Base-by-base conservation (phyloP, 2,888 invertebrate genomes). In the Cyrtodaria siliqua region DNA sequence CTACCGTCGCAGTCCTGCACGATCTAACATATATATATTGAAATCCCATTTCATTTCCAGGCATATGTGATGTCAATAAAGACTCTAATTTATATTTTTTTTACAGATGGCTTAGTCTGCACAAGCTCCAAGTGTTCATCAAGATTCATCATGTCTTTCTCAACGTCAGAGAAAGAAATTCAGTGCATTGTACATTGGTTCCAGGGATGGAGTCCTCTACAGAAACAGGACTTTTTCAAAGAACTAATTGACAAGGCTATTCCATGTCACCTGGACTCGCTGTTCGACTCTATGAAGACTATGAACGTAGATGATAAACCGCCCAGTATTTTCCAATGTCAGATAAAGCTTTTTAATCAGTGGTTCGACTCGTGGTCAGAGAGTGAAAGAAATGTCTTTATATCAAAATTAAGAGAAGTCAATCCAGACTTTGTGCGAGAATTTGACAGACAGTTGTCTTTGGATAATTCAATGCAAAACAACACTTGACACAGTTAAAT, bases 261-360 rank as follows among this genome's bases (percentile, higher is more conserved):
- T 8, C 91, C 91, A n/a, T 80, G 85, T 29, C 87, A 90, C 60
- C 80, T 91, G 47, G 87, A 86, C 56, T 78, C 87, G 9, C 61
- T 91, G 23, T 90, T 91, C 83, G 89, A 89, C 71, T 88, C 90
- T 2, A 86, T 92, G 86, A 82, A 82, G 47, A 60, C 72, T 6
- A 75, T 91, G 68, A 87, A 87, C 56, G 87, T 92, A 2, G 61
- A 70, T 9, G 92, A 92, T 59, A 88, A 87, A 61, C 92, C 92
- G 33, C 93, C 93, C 8, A 92, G 90, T 64, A 92, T 93, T 29
- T 93, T 93, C 79, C 90, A 93, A 82, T 93, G 93, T 72, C 92
- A 93, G 81, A 81, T 93, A 75, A 92, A 93, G 76, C 85, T 93
- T 3, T 93, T 93, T 79, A 86, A 85, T 40, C 90, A 93, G 77